Conservation (phyloP, 2,888 invertebrate genomes). For the Diaperis boleti region DNA sequence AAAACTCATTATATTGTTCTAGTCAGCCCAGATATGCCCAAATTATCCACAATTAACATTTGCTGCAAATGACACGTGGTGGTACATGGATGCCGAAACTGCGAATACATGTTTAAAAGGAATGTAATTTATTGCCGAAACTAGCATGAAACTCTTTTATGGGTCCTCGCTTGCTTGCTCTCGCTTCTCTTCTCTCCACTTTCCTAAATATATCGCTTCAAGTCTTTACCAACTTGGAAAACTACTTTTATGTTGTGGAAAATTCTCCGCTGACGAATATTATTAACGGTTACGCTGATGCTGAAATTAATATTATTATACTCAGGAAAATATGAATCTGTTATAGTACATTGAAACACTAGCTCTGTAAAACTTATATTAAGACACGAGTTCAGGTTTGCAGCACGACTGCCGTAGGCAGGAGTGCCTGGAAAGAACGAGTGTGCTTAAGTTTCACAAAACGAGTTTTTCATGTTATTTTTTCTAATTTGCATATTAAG, state of each 20-base stretch:
- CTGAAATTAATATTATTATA: too few relatives aligned
- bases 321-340: too few relatives aligned
- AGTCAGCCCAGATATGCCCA: conserved; percentile 48
- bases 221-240: conserved; percentile 28
- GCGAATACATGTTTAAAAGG: conserved; percentile 43
- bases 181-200: conserved; percentile 26
- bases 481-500: too few relatives aligned
- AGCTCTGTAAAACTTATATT: too few relatives aligned
- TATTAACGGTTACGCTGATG: too few relatives aligned
- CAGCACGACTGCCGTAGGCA: too few relatives aligned
- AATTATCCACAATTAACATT: conserved; percentile 50
- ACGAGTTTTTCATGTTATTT: too few relatives aligned
- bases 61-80: conserved; percentile 25
- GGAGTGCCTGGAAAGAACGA: too few relatives aligned
- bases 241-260: conserved; percentile 34
- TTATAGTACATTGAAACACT: too few relatives aligned
- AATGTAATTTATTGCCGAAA: conserved; percentile 43
- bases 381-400: too few relatives aligned
- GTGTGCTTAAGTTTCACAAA: too few relatives aligned
- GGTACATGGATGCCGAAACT: conserved; percentile 37
- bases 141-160: conserved; percentile 43
- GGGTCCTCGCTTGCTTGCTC: conserved; percentile 33
- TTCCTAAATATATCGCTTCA: conserved; percentile 33
- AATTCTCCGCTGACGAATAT: too few relatives aligned
- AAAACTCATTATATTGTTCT: conserved; percentile 43